phyloP scores from a whole-genome alignment of 1,140 invertebrate species.

The Neomicropteryx cornuta region DNA sequence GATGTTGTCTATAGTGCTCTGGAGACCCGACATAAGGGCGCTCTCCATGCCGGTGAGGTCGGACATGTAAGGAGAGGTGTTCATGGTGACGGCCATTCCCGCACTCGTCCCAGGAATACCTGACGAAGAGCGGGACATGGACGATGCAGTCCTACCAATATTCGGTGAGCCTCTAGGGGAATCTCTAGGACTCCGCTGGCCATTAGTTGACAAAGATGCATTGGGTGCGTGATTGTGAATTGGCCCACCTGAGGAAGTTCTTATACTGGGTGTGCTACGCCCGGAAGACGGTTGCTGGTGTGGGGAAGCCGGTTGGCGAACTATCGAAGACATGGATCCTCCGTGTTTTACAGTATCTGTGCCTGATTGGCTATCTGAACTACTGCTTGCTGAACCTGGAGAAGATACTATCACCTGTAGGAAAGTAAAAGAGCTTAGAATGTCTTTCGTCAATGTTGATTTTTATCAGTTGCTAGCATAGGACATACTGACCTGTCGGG shows the following conservation, averaged over 20 bases:
- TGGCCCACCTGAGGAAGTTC: constrained; percentile 26
- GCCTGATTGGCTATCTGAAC: constrained; percentile 48
- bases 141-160: constrained; percentile 17
- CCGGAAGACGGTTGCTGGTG: constrained; percentile 20
- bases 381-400: constrained; percentile 62
- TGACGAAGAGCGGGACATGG: constrained; percentile 25
- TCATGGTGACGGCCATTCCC: constrained; percentile 43
- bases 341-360: constrained; percentile 56
- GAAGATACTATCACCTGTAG: constrained; percentile 59
- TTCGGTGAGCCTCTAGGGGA: constrained; percentile 22
- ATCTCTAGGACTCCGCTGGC: constrained; percentile 18
- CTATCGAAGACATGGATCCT: constrained; percentile 35
- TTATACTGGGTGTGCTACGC: constrained; percentile 27
- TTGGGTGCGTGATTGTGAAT: constrained; percentile 19
- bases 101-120: constrained; percentile 45
- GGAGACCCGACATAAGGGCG: constrained; percentile 15
- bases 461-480: not conserved
- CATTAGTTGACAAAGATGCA: constrained; percentile 20
- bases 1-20: constrained; percentile 25
- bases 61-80: constrained; percentile 27
- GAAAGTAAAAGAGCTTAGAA: not conserved
- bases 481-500: constrained; percentile 26
- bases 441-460: not conserved
- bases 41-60: constrained; percentile 18
- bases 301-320: constrained; percentile 29